A percentile compares a stretch with the other conserved stretches of the same genome.
Conservation (phyloP, 1,140 invertebrate genomes). For the Tetragnatha versicolor region DNA sequence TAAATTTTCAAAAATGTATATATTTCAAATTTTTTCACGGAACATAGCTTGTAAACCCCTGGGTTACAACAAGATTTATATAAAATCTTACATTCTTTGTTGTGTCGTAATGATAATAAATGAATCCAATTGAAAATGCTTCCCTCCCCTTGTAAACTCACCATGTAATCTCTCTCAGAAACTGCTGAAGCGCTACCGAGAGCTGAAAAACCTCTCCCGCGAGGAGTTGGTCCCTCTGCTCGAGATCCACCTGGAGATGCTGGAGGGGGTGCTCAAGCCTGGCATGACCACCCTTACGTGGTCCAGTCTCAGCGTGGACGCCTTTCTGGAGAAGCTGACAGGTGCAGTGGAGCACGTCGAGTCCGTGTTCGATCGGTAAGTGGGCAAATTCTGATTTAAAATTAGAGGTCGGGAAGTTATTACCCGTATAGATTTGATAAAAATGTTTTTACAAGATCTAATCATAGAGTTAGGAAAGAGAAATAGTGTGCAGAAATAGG, state of each 20-base stretch:
- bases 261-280: constrained; percentile 6
- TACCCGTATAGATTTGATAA: neutral
- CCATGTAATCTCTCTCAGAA: too few species aligned
- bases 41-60: too few species aligned
- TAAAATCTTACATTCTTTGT: too few species aligned
- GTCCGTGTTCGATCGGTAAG: constrained; percentile 32
- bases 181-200: neutral
- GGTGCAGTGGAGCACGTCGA: neutral
- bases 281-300: constrained; percentile 24
- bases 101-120: too few species aligned
- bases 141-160: too few species aligned
- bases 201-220: constrained; percentile 9
- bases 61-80: too few species aligned
- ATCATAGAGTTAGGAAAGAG: neutral
- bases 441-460: neutral
- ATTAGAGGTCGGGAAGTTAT: neutral
- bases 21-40: too few species aligned
- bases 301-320: constrained; percentile 18
- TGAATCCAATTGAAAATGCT: too few species aligned
- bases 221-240: constrained; percentile 27
- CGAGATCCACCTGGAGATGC: constrained; percentile 21
- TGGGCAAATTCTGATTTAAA: neutral
- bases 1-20: too few species aligned
- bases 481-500: neutral
- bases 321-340: constrained; percentile 1